Evolutionary conservation across 2,888 invertebrate genomes (phyloP).

Genomic region (Pristionchus fissidentatus): DNA sequence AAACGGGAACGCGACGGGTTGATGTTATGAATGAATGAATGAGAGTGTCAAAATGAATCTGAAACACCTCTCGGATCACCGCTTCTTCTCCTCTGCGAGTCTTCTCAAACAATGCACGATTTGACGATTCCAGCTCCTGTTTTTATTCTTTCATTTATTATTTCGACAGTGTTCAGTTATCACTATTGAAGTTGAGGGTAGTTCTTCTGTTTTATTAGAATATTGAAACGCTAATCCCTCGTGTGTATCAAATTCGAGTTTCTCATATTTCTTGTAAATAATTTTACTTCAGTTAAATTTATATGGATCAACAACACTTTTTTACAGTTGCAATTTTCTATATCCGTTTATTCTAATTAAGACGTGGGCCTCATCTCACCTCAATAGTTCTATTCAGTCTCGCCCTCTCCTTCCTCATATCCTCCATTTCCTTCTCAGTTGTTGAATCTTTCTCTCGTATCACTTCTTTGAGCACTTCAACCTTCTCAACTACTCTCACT

Average conservation of each 20-base stretch:
- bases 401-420: slow-evolving; percentile 23
- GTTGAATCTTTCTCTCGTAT: slow-evolving; percentile 20
- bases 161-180: too few relatives aligned
- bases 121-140: slow-evolving; percentile 7
- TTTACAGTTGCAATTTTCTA: too few relatives aligned
- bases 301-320: too few relatives aligned
- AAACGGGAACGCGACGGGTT: too few relatives aligned
- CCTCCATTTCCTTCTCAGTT: slow-evolving; percentile 26
- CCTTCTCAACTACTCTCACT: slow-evolving; percentile 43
- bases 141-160: neutral
- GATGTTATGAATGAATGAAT: too few relatives aligned
- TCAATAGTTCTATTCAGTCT: slow-evolving; percentile 14
- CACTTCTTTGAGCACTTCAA: slow-evolving; percentile 5
- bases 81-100: neutral
- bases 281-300: too few relatives aligned
- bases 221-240: too few relatives aligned
- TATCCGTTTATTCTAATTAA: neutral
- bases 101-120: slow-evolving; percentile 21
- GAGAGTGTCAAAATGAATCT: neutral
- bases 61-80: neutral
- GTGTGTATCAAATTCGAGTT: too few relatives aligned
- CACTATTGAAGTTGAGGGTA: too few relatives aligned
- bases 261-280: too few relatives aligned
- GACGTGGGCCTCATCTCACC: neutral
- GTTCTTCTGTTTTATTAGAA: too few relatives aligned